Base-by-base conservation (phyloP, 2,113 vertebrate genomes). In the Girardinichthys multiradiatus region DNA sequence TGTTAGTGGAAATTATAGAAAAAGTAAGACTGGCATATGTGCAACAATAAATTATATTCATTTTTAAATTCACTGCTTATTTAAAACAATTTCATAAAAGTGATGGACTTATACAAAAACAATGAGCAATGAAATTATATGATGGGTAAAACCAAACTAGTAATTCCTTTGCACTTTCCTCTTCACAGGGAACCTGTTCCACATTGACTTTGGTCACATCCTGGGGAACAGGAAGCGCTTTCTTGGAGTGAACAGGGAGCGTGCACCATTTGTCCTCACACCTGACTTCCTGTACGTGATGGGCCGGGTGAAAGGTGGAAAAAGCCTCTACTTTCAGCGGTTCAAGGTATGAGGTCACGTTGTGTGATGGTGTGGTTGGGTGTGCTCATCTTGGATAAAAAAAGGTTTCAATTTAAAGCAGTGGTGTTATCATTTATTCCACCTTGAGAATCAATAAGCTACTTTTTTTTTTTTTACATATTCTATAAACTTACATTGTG, bases 181-280 rank as follows among this genome's bases (percentile, higher is more conserved):
- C 62, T 6, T 62, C 21, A 31, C 28, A 95, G 95, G 95, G 11
- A 95, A 95, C 73, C 79, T 95, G 69, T 95, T 95, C 74, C 95
- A 95, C 82, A 94, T 95, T 4, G 95, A 95, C 80, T 95, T 95
- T 2, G 95, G 94, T 0, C 95, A 95, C 90, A 95, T 95, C 77
- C 84, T 95, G 79, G 95, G 95, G 0, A 94, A 95, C 90, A 94
- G 84, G 24, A 95, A 95, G 74, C 77, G 79, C 51, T 94, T 95
- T 51, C 82, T 94, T 2, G 94, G 94, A 0, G 70, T 94, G 64
- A 95, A 37, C 70, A 89, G 94, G 67, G 95, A 95, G 83, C 90
- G 94, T 0, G 94, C 88, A 0, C 95, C 94, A 0, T 95, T 95
- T 14, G 95, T 95, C 72, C 93, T 95, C 64, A 95, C 95, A 1